Evolutionary conservation across 1,140 invertebrate genomes (phyloP), one percentile per base, ranked within the genome.

Genomic region (Berghia stephanieae): DNA sequence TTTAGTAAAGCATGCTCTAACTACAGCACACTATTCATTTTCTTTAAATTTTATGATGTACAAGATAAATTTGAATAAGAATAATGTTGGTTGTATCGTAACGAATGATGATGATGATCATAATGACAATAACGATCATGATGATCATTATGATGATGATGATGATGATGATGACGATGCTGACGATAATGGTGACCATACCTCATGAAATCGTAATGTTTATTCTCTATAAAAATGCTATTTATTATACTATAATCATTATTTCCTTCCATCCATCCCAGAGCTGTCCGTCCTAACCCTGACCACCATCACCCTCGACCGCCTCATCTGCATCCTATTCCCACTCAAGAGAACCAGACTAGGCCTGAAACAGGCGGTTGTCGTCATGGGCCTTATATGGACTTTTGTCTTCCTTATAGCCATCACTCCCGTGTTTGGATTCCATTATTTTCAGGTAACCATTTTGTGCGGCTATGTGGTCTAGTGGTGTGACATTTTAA

Each of bases 311-410:
- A 92, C 92, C 1, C 79, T 92, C 57, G 91, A 92, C 79, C 85
- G 92, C n/a, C 88, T 92, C 60, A 83, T 92, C 66, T 90, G 89
- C 36, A 92, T 92, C 49, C 90, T 91, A 73, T 92, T 92, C 84
- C 92, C 92, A 27, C 90, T 92, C 46, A 83, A 85, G 78, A 75
- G 86, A 34, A 84, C 89, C 88, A 80, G 82, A 77, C 74, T 86
- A 55, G 86, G 91, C 38, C 88, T 91, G 79, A 85, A 84, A 38
- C 83, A 89, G 57, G 91, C 90, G 1, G 81, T 86, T 16, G 42
- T 88, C 21, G 84, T 91, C 8, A 92, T 92, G 91, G 81, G 84
- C 0, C 70, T 82, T 27, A 83, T 91, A n/a, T 92, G 91, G 91
- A 27, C 88, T 3, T 60, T 88, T 4, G 91, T 91, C 1, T 84